Conservation (phyloP, 2,888 invertebrate species). For the Formica aserva region DNA sequence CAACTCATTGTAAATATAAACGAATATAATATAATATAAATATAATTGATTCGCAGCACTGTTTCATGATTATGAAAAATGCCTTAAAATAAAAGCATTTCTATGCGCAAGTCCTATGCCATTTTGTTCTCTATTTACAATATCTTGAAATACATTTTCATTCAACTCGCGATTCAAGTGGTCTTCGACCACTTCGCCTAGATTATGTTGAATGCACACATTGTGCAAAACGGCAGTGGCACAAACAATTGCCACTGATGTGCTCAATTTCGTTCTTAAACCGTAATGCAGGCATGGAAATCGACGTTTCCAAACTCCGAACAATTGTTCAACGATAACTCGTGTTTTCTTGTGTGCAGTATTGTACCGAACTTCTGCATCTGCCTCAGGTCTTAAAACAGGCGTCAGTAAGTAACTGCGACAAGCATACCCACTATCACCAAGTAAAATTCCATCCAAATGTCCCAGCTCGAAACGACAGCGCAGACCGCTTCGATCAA, state of each 20-base stretch:
- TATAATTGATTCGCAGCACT: background rate
- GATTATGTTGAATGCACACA: constrained; percentile 44
- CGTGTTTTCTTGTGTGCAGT: constrained; percentile 42
- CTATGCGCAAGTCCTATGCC: constrained; percentile 53
- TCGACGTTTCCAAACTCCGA: constrained; percentile 56
- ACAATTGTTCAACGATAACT: constrained; percentile 51
- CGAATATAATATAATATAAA: background rate
- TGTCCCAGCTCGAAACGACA: background rate
- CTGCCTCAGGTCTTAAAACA: background rate
- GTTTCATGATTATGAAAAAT: constrained; percentile 40
- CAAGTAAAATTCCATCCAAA: background rate
- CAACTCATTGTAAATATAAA: background rate
- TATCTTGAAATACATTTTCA: background rate
- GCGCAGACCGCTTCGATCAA: background rate
- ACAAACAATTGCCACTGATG: background rate
- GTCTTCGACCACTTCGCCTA: constrained; percentile 30
- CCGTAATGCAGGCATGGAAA: background rate
- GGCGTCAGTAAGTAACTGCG: background rate
- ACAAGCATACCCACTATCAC: constrained; percentile 2
- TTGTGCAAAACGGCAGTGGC: constrained; percentile 51
- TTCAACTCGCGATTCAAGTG: background rate
- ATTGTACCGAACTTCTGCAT: background rate
- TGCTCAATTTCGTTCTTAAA: constrained; percentile 33
- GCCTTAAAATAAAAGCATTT: constrained; percentile 22
- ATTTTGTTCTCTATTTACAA: constrained; percentile 22